Evolutionary conservation across 2,797 vertebrate species (phyloP).

Genomic region (Masticophis lateralis): DNA sequence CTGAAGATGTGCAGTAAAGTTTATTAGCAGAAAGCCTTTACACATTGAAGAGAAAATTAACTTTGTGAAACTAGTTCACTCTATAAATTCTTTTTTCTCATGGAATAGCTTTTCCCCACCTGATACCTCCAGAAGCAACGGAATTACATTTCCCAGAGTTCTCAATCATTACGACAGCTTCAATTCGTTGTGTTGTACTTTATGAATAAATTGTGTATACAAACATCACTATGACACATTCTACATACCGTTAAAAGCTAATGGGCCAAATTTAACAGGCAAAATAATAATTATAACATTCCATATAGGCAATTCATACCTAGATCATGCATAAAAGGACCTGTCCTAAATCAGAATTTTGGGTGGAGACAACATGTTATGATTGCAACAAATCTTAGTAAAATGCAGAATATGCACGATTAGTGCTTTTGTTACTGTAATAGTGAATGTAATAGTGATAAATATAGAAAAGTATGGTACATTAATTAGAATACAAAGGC

Average conservation of each 20-base stretch:
- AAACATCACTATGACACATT: not conserved
- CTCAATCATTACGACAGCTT: not conserved
- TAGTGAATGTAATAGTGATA: not conserved
- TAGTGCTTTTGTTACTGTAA: not conserved
- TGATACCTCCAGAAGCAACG: not conserved
- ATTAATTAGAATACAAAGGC: not conserved
- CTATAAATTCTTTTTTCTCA: not conserved
- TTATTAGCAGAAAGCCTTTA: not conserved
- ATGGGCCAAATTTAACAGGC: not conserved
- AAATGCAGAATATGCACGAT: not conserved
- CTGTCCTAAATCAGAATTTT: not conserved
- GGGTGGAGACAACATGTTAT: not conserved
- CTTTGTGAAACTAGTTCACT: not conserved
- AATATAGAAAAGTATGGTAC: not conserved
- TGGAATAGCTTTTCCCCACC: not conserved
- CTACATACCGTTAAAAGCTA: not conserved
- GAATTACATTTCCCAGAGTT: not conserved
- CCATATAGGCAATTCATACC: not conserved
- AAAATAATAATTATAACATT: not conserved
- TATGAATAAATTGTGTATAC: not conserved
- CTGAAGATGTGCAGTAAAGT: not conserved
- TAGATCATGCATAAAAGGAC: not conserved
- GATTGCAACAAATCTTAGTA: not conserved
- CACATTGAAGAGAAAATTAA: not conserved
- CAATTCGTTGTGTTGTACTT: not conserved